These are phyloP conservation scores for Sparus aurata DNA, from an alignment of 2,797 vertebrate genomes.

Conservation along the genomic window DNA sequence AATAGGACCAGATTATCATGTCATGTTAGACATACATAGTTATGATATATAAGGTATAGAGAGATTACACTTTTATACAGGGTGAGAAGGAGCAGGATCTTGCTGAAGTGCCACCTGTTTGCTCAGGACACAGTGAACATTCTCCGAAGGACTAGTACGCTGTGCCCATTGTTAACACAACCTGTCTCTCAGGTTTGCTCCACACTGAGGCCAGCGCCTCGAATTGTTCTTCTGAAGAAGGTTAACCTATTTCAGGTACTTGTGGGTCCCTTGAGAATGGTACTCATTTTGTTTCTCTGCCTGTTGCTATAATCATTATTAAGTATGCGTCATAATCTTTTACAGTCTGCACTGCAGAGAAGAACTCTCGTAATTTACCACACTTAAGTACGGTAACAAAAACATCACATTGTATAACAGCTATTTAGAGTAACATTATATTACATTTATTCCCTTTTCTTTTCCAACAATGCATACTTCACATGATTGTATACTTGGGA, in stretches of 20 bases:
- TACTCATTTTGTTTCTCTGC: neutral
- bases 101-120: neutral
- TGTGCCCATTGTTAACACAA: neutral
- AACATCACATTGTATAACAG: neutral
- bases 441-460: neutral
- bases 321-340: constrained; percentile 10
- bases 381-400: neutral
- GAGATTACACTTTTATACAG: neutral
- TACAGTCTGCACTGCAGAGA: constrained; percentile 5
- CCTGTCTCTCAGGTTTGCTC: neutral
- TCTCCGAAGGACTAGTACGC: neutral
- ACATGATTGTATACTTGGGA: neutral
- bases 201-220: neutral
- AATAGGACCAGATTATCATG: neutral
- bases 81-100: neutral
- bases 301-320: constrained; percentile 12
- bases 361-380: neutral
- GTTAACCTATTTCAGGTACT: constrained; percentile 19
- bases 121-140: neutral
- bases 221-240: constrained; percentile 5
- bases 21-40: neutral
- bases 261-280: constrained; percentile 9
- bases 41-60: constrained; percentile 3
- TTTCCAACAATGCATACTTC: neutral
- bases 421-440: neutral